Evolutionary conservation across 2,797 vertebrate genomes (phyloP).

Genomic region (Micromesistius poutassou): DNA sequence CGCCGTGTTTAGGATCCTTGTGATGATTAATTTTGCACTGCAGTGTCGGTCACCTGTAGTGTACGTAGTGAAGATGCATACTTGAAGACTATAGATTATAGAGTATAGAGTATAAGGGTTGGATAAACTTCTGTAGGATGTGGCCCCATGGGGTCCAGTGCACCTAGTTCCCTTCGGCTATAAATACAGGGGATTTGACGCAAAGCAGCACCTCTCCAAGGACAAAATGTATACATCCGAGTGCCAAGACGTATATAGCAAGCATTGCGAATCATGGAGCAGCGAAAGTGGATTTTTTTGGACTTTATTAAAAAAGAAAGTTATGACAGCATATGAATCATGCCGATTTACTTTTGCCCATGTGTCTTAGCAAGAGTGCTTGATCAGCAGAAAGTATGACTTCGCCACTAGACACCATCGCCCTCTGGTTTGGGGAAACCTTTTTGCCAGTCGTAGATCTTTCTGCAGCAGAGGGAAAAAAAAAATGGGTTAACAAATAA

Average conservation of each 20-base stretch:
- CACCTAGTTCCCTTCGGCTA: background rate
- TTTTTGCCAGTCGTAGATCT: constrained; percentile 32
- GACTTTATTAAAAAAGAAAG: constrained; percentile 51
- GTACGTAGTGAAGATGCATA: no score
- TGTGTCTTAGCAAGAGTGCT: background rate
- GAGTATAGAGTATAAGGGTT: background rate
- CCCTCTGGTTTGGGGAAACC: constrained; percentile 7
- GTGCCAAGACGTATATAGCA: background rate
- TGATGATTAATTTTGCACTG: no score
- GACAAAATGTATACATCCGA: background rate
- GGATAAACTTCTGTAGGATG: background rate
- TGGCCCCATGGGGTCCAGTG: no score
- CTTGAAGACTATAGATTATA: no score
- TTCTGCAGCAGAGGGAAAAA: constrained; percentile 38
- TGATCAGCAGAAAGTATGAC: constrained; percentile 47
- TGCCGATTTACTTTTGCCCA: background rate
- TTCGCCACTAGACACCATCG: constrained; percentile 63
- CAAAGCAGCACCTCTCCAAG: background rate
- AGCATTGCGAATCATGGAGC: background rate
- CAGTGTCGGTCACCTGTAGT: no score
- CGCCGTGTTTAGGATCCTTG: no score
- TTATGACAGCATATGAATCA: constrained; percentile 5
- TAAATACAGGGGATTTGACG: background rate
- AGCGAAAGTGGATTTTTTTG: constrained; percentile 8
- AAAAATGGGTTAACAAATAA: background rate